Evolutionary conservation across 2,888 invertebrate genomes (phyloP), one percentile per base, ranked within the genome.

Genomic region (Oeneis ivallda): DNA sequence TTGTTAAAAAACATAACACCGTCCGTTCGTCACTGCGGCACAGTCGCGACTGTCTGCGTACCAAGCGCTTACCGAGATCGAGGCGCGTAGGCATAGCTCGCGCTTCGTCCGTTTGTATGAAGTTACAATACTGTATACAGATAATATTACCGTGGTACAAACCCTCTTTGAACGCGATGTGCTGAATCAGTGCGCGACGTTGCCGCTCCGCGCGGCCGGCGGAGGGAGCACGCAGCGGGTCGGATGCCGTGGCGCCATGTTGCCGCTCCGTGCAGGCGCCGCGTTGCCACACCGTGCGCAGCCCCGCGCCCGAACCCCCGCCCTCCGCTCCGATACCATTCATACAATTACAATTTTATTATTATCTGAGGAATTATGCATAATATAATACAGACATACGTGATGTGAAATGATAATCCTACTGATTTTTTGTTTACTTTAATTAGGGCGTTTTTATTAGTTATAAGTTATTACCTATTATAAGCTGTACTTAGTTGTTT

Each of bases 111-210:
- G n/a, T n/a, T n/a, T n/a, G n/a, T n/a, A n/a, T n/a, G n/a, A n/a
- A n/a, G n/a, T n/a, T n/a, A n/a, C n/a, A n/a, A n/a, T n/a, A n/a
- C n/a, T n/a, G n/a, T n/a, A n/a, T n/a, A n/a, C n/a, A n/a, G n/a
- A n/a, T n/a, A n/a, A n/a, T n/a, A n/a, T n/a, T n/a, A n/a, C n/a
- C n/a, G n/a, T n/a, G 19, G 39, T 56, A 41, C 7, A 41, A 56
- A 13, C 13, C 39, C 17, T 56, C 45, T 37, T 75, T 81, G 79
- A 81, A 85, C 85, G 83, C 79, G 81, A 83, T 84, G 77, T 87
- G 89, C 87, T 88, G 89, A 89, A 87, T 89, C 89, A 89, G 86
- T 81, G 77, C 76, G 85, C 84, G 81, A 74, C 79, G 89, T 90
- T 90, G 89, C 89, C 88, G 77, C 71, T 76, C 77, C 70, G 78